Percentiles rank a stretch among this genome's conserved stretches.
These are phyloP conservation scores for Catharus minimus DNA, from an alignment of 2,113 vertebrate species.

Conservation along the genomic window DNA sequence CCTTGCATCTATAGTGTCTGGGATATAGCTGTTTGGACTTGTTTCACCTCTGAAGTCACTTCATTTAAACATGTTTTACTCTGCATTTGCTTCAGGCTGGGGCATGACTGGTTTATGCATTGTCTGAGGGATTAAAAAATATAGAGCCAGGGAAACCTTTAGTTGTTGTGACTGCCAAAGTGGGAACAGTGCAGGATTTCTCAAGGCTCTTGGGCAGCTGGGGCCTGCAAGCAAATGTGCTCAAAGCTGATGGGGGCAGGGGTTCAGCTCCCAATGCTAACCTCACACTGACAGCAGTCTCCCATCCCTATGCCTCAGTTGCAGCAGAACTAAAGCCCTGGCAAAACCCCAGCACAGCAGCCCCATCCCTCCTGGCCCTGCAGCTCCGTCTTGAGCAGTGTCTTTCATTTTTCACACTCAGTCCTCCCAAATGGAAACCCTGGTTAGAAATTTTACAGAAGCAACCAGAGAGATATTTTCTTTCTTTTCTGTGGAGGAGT, in stretches of 20 bases:
- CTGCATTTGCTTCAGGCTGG: neutral
- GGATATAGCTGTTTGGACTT: neutral
- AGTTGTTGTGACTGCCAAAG: neutral
- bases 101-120: neutral
- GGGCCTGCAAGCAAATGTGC: fast-evolving
- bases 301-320: fast-evolving
- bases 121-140: neutral
- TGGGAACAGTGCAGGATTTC: neutral
- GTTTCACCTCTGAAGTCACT: neutral
- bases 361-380: fast-evolving
- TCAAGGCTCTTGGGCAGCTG: neutral
- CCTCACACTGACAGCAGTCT: neutral
- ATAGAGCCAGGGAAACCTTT: neutral
- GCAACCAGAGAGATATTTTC: neutral
- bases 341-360: neutral
- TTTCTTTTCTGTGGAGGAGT: neutral
- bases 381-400: fast-evolving
- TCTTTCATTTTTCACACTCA: neutral
- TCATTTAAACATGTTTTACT: neutral
- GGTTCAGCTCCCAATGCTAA: neutral
- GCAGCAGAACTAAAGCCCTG: neutral
- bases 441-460: neutral
- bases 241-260: neutral
- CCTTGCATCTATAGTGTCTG: neutral
- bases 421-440: neutral